phyloP scores from a whole-genome alignment of 2,888 invertebrate species.

The Danaus chrysippus region DNA sequence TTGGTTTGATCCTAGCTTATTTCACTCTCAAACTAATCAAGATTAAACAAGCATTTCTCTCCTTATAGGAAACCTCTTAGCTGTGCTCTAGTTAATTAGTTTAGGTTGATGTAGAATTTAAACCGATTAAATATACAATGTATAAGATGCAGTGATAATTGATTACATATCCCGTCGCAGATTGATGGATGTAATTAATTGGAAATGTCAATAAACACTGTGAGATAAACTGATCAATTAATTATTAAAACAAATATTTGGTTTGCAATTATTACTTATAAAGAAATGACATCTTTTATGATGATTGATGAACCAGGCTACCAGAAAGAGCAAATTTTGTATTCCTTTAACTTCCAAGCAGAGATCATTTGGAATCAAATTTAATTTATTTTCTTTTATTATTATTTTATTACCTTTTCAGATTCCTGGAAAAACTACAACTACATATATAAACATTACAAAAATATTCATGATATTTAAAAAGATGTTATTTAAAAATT shows the following conservation, averaged over 20 bases:
- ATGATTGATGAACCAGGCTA: no score
- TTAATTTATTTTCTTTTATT: no score
- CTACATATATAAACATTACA: no score
- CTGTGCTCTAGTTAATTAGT: conserved; percentile 50
- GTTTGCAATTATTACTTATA: no score
- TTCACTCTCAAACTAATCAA: conserved; percentile 17
- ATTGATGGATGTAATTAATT: conserved; percentile 29
- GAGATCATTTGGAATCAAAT: no score
- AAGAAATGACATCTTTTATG: no score
- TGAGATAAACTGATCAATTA: conserved; percentile 18
- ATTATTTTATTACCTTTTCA: no score
- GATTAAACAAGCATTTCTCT: conserved; percentile 19
- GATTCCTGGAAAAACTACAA: no score
- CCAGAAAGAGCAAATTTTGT: no score
- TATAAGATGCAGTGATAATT: conserved; percentile 58
- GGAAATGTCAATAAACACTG: conserved; percentile 26
- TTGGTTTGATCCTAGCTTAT: not conserved
- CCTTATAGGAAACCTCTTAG: conserved; percentile 26
- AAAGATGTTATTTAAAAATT: no score
- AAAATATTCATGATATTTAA: no score
- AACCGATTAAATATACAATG: conserved; percentile 60
- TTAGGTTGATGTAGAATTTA: conserved; percentile 52
- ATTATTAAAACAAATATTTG: not conserved
- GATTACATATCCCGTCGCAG: conserved; percentile 28
- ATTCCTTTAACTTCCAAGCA: no score